Base-by-base conservation (phyloP, 2,888 invertebrate genomes). In the Dexiosoma caninum region DNA sequence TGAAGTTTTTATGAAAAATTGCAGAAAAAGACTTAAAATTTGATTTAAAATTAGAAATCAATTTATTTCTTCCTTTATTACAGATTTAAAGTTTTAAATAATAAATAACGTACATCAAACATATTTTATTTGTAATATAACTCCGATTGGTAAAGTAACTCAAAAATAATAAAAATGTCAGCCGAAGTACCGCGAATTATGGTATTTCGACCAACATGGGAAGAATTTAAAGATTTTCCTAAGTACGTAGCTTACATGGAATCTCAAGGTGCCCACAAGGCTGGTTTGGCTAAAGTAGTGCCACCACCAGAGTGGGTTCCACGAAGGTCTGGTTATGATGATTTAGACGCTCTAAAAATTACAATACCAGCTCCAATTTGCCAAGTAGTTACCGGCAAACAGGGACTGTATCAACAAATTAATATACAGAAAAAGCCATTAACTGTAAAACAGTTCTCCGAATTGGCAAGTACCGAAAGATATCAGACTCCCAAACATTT, bases 301-400 rank as follows among this genome's bases (percentile, higher is more conserved):
- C 99, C 99, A 10, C 99, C 99, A 0, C 92, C 95, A 0, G 98
- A 98, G 90, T 99, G 98, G 98, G 93, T 95, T 7, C 97, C 99
- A 0, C 92, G 97, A 6, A 95, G 95, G 90, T 90, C 91, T 32
- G 97, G 97, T 0, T 98, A 98, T 88, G 92, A 95, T 84, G 93
- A 95, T 86, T 91, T 97, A 49, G 94, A 96, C 49, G 93, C 95
- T 66, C 91, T 97, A 37, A 92, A 97, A 88, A 92, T 98, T 9
- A 94, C 93, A 0, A 98, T 99, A 85, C 97, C 98, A 0, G 95
- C 97, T 2, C 99, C 99, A 0, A 99, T 99, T 84, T 95, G 95
- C 86, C 98, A 99, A 89, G 94, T 95, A 53, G 98, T 99, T 0
- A 96, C 95, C 57, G 99, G 99, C 16, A 97, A 97, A 87, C 97